phyloP scores from a whole-genome alignment of 2,113 vertebrate genomes.

The Oncorhynchus kisutch region DNA sequence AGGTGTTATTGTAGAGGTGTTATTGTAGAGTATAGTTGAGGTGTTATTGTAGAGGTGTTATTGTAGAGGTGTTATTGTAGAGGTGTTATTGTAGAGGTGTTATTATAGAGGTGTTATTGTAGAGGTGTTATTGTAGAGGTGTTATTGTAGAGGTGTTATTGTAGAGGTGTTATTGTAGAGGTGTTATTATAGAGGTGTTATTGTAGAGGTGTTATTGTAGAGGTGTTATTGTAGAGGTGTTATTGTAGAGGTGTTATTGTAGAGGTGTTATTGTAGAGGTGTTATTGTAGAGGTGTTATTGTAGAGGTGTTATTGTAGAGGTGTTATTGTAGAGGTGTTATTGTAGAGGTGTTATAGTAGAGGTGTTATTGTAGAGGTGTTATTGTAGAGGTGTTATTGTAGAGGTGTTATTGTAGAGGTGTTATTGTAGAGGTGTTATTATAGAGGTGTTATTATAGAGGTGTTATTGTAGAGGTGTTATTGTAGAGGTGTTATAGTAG shows the following conservation, averaged over 20 bases:
- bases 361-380: conserved; percentile 81
- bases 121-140: not conserved
- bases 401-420: too few relatives aligned
- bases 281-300: conserved; percentile 80
- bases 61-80: not conserved
- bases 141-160: too few relatives aligned
- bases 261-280: too few relatives aligned
- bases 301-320: conserved; percentile 5
- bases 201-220: conserved; percentile 7
- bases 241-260: not conserved
- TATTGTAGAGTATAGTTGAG: not conserved
- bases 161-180: conserved; percentile 74
- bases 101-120: conserved; percentile 9
- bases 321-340: not conserved
- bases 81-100: conserved; percentile 81
- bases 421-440: not conserved
- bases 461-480: too few relatives aligned
- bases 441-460: conserved; percentile 70
- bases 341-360: not conserved
- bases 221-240: not conserved
- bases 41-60: not conserved
- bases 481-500: not conserved
- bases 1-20: conserved; percentile 72
- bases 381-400: conserved; percentile 10
- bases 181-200: conserved; percentile 59